Evolutionary conservation across 1,140 invertebrate species (phyloP).

Genomic region (Camponotus floridanus): DNA sequence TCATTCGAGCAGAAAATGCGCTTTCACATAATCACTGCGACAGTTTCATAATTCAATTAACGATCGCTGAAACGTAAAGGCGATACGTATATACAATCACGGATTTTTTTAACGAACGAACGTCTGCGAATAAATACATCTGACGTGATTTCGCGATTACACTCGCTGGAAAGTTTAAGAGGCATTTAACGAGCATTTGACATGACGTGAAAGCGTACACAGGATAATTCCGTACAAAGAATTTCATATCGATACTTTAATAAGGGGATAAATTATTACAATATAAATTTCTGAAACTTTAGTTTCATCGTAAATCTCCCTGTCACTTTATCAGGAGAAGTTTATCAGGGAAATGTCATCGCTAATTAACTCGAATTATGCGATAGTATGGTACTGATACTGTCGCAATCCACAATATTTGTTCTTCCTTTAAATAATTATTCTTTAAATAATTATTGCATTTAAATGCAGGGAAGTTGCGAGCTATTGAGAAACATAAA

Average conservation of each 20-base stretch:
- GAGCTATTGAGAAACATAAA: background rate
- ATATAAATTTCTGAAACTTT: background rate
- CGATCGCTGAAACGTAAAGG: constrained; percentile 11
- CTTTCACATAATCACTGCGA: constrained; percentile 22
- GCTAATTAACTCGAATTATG: background rate
- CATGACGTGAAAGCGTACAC: constrained; percentile 37
- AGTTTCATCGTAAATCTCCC: background rate
- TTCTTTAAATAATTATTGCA: background rate
- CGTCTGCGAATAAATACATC: constrained; percentile 1
- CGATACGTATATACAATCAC: background rate
- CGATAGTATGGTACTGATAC: background rate
- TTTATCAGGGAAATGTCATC: background rate
- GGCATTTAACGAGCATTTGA: constrained; percentile 38
- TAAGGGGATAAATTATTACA: constrained; percentile 18
- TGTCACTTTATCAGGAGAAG: background rate
- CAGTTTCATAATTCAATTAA: constrained; percentile 50
- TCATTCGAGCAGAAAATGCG: constrained; percentile 25
- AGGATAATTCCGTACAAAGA: constrained; percentile 1
- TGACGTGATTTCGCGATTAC: background rate
- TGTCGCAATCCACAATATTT: background rate
- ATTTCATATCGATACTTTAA: background rate
- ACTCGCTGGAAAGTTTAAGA: constrained; percentile 42
- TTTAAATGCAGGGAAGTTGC: background rate
- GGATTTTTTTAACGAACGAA: background rate
- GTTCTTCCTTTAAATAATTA: background rate